Evolutionary conservation across 2,113 vertebrate genomes (phyloP), one percentile per base, ranked within the genome.

Genomic region (Sebastes fasciatus): DNA sequence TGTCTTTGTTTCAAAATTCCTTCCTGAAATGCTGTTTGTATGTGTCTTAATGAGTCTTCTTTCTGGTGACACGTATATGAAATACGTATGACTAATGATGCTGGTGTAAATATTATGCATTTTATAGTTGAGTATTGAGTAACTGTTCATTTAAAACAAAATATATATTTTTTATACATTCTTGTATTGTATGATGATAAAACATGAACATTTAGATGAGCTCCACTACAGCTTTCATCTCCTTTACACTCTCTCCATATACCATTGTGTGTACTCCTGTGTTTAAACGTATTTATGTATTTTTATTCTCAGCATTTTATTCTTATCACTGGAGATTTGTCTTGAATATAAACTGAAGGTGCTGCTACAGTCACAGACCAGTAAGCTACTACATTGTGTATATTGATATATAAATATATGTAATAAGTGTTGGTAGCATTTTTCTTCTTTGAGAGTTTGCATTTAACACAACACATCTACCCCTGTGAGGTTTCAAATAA

Each of bases 151-250:
- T 82, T 91, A 83, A 79, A 88, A 86, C 78, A 86, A 88, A 26
- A 93, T 87, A 81, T 94, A 91, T 95, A 86, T 89, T 91, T 92
- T 94, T 94, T 93, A 88, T 92, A 90, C 77, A 63, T 87, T 75
- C 60, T 92, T 91, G 84, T 83, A 81, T 78, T 69, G 84, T 89
- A 83, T 21, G 57, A 82, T 72, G 64, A 73, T 45, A 34, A 72
- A 57, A 67, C 11, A 43, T 13, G 11, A 76, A 23, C 11, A 60
- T 82, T 67, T 69, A 57, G 42, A 77, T 73, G 67, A 83, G 48
- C 75, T 75, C 62, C 48, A 52, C 45, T 23, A 51, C 57, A 73
- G 49, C 23, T 76, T 67, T 71, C 70, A 61, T 71, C 58, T 78
- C 19, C 42, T 63, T 42, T 40, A 82, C 51, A 21, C 23, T 73